phyloP scores from a whole-genome alignment of 2,888 invertebrate genomes.

The Aspidiotus rigidus region DNA sequence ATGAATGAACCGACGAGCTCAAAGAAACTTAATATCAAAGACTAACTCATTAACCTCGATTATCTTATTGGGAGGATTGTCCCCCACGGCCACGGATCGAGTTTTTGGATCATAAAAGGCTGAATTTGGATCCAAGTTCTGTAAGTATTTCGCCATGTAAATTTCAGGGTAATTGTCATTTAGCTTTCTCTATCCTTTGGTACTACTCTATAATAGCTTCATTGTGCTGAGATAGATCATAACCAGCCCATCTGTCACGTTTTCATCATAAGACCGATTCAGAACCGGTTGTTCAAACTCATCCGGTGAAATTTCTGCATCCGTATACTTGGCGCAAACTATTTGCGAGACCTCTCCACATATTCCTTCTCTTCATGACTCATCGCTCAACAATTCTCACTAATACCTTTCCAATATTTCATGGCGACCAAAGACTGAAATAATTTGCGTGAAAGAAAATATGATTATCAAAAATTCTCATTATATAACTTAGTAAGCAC shows the following conservation, averaged over 20 bases:
- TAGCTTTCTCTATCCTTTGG: conserved; percentile 85
- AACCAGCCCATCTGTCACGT: conserved; percentile 93
- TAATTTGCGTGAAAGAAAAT: conserved; percentile 35
- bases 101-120: conserved; percentile 99
- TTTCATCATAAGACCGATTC: conserved; percentile 84
- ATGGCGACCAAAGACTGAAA: conserved; percentile 56
- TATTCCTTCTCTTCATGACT: conserved; percentile 95
- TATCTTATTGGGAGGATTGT: conserved; percentile 76
- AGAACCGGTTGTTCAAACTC: conserved; percentile 75
- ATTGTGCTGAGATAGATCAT: conserved; percentile 82
- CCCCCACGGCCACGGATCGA: conserved; percentile 95
- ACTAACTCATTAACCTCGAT: conserved; percentile 42
- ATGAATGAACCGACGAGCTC: background rate
- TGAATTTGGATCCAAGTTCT: conserved; percentile 92
- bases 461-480: background rate
- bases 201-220: conserved; percentile 86
- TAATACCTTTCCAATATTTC: conserved; percentile 88
- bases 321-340: conserved; percentile 82
- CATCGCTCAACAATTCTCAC: conserved; percentile 97
- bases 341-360: conserved; percentile 87
- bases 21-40: background rate
- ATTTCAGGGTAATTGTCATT: conserved; percentile 86
- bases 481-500: background rate
- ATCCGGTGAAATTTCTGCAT: conserved; percentile 80
- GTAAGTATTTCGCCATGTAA: conserved; percentile 96